A percentile compares a stretch with the other conserved stretches of the same genome.
Evolutionary conservation across 2,797 vertebrate genomes (phyloP).

Genomic region (Pelobates cultripes): DNA sequence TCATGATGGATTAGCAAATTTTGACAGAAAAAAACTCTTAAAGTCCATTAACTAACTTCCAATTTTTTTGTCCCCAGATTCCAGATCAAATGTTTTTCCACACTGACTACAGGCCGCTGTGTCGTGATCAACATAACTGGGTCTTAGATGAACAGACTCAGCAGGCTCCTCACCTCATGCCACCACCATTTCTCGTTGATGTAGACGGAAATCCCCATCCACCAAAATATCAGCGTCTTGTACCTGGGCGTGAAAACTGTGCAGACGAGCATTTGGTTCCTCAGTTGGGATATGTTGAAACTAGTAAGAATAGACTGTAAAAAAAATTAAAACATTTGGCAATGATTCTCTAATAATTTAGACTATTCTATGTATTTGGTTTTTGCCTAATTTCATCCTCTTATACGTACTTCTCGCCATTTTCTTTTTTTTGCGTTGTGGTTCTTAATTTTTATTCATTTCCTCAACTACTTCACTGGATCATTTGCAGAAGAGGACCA

Average conservation of each 20-base stretch:
- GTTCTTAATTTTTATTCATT: no score
- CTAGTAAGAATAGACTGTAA: constrained; percentile 78
- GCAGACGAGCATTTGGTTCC: constrained; percentile 92
- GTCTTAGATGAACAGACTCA: constrained; percentile 98
- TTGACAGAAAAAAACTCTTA: no score
- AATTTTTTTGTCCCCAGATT: constrained; percentile 75
- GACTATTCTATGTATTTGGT: no score
- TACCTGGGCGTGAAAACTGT: constrained; percentile 93
- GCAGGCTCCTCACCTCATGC: constrained; percentile 98
- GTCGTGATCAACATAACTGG: constrained; percentile 90
- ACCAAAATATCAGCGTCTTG: constrained; percentile 88
- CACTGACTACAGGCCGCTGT: constrained; percentile 95
- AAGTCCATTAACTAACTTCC: no score
- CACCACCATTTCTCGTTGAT: constrained; percentile 96
- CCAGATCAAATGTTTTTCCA: constrained; percentile 99
- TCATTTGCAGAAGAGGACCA: no score
- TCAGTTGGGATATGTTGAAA: constrained; percentile 95
- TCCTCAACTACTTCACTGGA: no score
- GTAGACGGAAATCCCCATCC: constrained; percentile 97
- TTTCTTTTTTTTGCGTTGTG: no score
- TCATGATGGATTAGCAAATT: no score
- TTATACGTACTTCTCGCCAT: no score
- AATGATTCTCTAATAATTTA: no score
- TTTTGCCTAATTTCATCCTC: no score
- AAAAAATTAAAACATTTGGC: no score